These are phyloP conservation scores for Etheostoma spectabile DNA, from an alignment of 2,113 vertebrate genomes.

Conservation along the genomic window DNA sequence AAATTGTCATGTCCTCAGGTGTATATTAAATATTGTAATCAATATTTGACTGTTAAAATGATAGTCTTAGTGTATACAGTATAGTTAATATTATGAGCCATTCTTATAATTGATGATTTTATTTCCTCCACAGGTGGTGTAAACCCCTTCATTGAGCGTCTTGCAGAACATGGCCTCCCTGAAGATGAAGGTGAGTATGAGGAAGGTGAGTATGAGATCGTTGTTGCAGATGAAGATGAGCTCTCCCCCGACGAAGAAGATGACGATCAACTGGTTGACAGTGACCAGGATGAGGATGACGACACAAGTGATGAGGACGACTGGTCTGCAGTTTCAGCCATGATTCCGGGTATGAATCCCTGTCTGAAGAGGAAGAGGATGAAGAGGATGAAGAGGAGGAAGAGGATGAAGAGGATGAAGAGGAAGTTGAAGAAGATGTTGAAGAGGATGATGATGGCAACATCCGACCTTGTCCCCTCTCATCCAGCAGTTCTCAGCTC, in stretches of 20 bases:
- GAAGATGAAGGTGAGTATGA: background rate
- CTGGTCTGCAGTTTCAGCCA: too few species aligned
- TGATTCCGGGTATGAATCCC: too few species aligned
- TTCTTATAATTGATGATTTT: background rate
- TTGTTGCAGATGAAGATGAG: background rate
- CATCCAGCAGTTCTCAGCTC: too few species aligned
- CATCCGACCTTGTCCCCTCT: too few species aligned
- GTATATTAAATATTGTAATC: background rate
- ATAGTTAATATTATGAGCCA: background rate
- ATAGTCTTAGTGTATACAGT: background rate
- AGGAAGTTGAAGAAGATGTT: too few species aligned
- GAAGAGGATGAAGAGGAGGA: too few species aligned
- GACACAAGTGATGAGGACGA: too few species aligned
- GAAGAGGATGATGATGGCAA: too few species aligned
- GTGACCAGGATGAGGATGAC: background rate
- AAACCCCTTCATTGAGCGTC: background rate
- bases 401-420: too few species aligned
- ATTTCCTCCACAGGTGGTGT: background rate
- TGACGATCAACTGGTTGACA: too few species aligned
- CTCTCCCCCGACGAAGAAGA: too few species aligned
- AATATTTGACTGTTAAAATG: background rate
- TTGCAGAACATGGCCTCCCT: background rate
- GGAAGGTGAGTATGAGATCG: background rate
- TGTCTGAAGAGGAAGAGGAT: too few species aligned
- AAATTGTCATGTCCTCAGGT: background rate